Conservation (phyloP, 2,888 invertebrate genomes). For the Zhuqinia jingwanae region DNA sequence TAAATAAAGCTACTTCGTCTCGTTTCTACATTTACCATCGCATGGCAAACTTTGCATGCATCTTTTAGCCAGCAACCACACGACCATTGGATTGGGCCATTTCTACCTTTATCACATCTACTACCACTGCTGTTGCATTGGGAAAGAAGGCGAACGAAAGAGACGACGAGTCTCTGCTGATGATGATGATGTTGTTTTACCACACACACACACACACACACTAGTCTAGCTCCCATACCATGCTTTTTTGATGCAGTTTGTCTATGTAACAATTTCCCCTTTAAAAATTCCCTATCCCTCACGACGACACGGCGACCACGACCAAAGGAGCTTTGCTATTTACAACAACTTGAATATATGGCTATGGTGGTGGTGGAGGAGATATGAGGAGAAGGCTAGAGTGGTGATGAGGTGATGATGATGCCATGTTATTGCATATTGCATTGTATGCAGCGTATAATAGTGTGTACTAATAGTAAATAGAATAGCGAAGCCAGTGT, state of each 20-base stretch:
- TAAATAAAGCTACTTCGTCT: constrained; percentile 40
- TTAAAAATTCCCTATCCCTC: constrained; percentile 47
- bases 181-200: constrained; percentile 48
- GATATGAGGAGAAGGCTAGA: neutral
- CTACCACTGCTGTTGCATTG: constrained; percentile 7
- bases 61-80: constrained; percentile 5
- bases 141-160: constrained; percentile 43
- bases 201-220: constrained; percentile 7
- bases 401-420: constrained; percentile 38
- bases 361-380: neutral
- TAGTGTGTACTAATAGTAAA: too few species aligned
- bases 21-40: neutral
- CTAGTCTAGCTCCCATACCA: constrained; percentile 22
- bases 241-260: neutral
- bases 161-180: constrained; percentile 8
- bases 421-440: neutral
- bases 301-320: constrained; percentile 24
- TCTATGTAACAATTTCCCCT: constrained; percentile 8
- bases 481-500: neutral
- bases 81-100: neutral
- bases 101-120: too few species aligned
- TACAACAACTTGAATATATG: neutral
- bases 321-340: neutral
- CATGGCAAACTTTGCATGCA: neutral
- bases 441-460: neutral